phyloP scores from a whole-genome alignment of 2,797 vertebrate genomes.

The Capromys pilorides region DNA sequence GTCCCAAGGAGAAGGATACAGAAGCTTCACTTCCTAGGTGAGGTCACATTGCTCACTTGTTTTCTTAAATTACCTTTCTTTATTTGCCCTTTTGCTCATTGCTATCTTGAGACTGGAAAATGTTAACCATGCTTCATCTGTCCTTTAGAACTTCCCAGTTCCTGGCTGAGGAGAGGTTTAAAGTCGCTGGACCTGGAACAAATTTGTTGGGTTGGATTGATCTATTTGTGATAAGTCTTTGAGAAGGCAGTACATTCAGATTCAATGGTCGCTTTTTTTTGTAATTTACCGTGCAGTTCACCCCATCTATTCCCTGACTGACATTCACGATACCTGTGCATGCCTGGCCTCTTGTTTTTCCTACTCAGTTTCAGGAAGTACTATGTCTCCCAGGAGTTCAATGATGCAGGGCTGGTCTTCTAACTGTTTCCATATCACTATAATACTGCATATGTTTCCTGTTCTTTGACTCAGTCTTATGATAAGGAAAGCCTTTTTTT shows the following conservation, averaged over 20 bases:
- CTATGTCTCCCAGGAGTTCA: constrained; percentile 82
- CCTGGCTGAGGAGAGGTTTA: constrained; percentile 92
- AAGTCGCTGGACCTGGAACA: constrained; percentile 91
- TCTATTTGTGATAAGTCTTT: constrained; percentile 92
- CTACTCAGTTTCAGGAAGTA: not conserved
- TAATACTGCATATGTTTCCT: constrained; percentile 91
- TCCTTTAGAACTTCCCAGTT: constrained; percentile 94
- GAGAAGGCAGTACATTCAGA: constrained; percentile 93
- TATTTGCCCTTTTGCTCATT: constrained; percentile 92
- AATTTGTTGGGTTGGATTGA: constrained; percentile 93
- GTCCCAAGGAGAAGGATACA: constrained; percentile 93
- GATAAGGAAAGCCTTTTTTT: constrained; percentile 92
- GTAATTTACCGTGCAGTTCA: constrained; percentile 90
- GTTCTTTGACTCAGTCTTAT: constrained; percentile 91
- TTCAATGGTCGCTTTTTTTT: constrained; percentile 91
- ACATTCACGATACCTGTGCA: constrained; percentile 92
- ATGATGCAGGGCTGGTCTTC: constrained; percentile 91
- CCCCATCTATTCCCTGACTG: constrained; percentile 93
- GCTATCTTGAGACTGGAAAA: constrained; percentile 93
- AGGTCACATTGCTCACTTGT: constrained; percentile 92
- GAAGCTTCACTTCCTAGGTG: constrained; percentile 93
- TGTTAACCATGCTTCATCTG: constrained; percentile 94
- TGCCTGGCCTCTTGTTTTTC: constrained; percentile 90
- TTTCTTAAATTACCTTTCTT: constrained; percentile 89
- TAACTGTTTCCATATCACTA: constrained; percentile 91